Base-by-base conservation (phyloP, 2,113 vertebrate species). In the Ictidomys tridecemlineatus region DNA sequence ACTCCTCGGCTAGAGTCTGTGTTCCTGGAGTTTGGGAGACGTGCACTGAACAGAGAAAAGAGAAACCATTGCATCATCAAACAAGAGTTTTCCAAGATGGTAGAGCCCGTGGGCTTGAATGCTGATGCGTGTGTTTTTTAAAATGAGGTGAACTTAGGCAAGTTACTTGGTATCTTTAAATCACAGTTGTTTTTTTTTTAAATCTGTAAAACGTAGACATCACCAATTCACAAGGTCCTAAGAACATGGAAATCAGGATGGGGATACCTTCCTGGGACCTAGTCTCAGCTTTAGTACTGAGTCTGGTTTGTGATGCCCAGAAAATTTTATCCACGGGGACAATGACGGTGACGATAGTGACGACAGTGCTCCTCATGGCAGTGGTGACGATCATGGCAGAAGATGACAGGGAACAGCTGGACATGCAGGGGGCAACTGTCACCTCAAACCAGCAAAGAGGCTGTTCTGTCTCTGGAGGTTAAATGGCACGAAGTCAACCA, bases 271-370 rank as follows among this genome's bases (percentile, higher is more conserved):
- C 69, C 77, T 78, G 51, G 37, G n/a, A 28, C 8, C 45, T 67
- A 45, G 51, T 39, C 28, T 42, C 22, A 20, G 67, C 1, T 72
- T 93, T 92, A 32, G 32, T 67, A 63, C 14, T 72, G 58, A 56
- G 32, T 65, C 30, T 37, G 53, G 51, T 28, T 93, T 28, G 26
- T 24, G 30, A 13, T 61, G 45, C 51, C 80, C 30, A 76, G n/a
- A 78, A 89, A 74, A 73, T 37, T 17, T 39, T 12, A n/a, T 11
- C 14, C 45, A 0, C 42, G 8, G 6, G 2, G 42, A 24, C 39
- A 39, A 10, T 24, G 42, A 0, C 18, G 45, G 1, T 37, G 63
- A 0, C 0, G 0, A 4, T 70, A 45, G 4, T 30, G 63, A 1
- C 0, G 1, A 4, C 69, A 45, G 4, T 30, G 28, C 3, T 67